Base-by-base conservation (phyloP, 2,113 vertebrate species). In the Chlamydotis undulata region DNA sequence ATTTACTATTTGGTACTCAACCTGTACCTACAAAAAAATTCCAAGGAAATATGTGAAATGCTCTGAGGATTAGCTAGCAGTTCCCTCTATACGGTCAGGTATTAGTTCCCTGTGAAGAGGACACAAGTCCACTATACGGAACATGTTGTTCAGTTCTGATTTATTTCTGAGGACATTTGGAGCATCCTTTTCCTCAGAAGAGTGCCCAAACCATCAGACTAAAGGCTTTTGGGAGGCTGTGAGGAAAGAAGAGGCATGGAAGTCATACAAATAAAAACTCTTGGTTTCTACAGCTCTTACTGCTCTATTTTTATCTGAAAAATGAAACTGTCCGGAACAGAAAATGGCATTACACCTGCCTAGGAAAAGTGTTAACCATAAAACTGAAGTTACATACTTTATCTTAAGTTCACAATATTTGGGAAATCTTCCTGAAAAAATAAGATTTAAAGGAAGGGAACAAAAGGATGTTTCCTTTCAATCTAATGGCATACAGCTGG, bases 171-270 rank as follows among this genome's bases (percentile, higher is more conserved):
- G 16, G n/a, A 68, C n/a, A 31, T 55, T 29, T 25, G 6, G 12
- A 55, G 10, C 5, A 24, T 41, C 6, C 3, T 79, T 78, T 79
- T 78, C 8, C 53, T 89, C 43, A 83, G 12, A 50, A 43, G 19
- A 33, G 6, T 35, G 6, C 19, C 24, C 7, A 83, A 35, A 24
- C 28, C 22, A 14, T 41, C 19, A 57, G 2, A 41, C 3, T 56
- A 35, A 55, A 71, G 19, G 24, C 29, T 69, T 83, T 63, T 26
- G 4, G 17, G 16, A 7, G 7, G 0, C 7, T 2, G 0, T 37
- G 43, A 83, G 12, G n/a, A 71, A 47, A 52, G 21, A 50, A 47
- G 9, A 45, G 10, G 6, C 25, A 57, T 39, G 22, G 9, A 76
- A 92, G 16, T 33, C 19, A 57, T 41, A 25, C 1, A 4, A n/a